A percentile compares a stretch with the other conserved stretches of the same genome.
These are phyloP conservation scores for Polypterus bichir DNA, from an alignment of 2,113 vertebrate genomes.

Conservation along the genomic window DNA sequence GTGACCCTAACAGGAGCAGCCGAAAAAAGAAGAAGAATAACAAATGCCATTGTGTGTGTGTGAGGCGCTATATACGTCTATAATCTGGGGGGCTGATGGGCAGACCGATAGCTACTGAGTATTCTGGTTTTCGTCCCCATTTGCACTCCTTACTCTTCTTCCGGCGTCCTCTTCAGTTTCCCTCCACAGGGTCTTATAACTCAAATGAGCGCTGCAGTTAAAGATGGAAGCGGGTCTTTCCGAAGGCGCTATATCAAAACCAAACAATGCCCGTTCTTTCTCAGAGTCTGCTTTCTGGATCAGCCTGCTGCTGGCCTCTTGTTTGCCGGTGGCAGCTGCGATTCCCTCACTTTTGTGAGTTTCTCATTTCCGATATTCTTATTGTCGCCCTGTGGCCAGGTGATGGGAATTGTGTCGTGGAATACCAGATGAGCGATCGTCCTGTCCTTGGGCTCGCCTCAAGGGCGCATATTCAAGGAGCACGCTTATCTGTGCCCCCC, in stretches of 20 bases:
- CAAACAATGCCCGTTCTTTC: constrained; percentile 21
- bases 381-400: constrained; percentile 88
- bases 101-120: no score
- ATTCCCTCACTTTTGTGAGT: constrained; percentile 73
- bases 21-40: no score
- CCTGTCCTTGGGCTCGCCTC: constrained; percentile 73
- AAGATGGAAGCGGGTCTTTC: no score
- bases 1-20: no score
- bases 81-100: no score
- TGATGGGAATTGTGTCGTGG: constrained; percentile 83
- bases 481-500: constrained; percentile 56
- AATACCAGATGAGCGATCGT: constrained; percentile 88
- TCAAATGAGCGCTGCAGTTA: no score
- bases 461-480: constrained; percentile 82
- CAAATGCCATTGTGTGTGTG: no score
- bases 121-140: constrained; percentile 29
- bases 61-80: no score
- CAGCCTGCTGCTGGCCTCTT: constrained; percentile 31
- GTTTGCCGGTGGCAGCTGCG: no score
- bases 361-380: constrained; percentile 91
- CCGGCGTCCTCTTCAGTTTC: constrained; percentile 34
- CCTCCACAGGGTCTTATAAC: neutral
- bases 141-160: constrained; percentile 38
- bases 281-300: constrained; percentile 41
- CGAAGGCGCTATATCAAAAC: no score